Evolutionary conservation across 2,888 invertebrate species (phyloP), one percentile per base, ranked within the genome.

Genomic region (Terebella lapidaria): DNA sequence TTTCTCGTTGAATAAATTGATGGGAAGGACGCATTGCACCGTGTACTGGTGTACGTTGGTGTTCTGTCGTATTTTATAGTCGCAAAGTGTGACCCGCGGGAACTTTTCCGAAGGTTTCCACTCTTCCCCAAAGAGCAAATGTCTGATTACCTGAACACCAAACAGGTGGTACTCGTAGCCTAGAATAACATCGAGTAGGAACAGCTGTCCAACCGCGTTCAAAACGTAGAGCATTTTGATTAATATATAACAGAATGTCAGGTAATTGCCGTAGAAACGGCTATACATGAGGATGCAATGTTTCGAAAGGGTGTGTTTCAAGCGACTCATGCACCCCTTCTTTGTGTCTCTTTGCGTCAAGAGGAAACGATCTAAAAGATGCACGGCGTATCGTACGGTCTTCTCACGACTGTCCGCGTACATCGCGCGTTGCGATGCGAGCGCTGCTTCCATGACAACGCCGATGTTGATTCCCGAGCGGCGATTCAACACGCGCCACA

Each of bases 141-240:
- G 81, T 57, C 76, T 77, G 62, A 83, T 70, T 5, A 82, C 80
- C 68, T 83, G 81, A 25, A 81, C 79, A 47, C 83, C 82, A 69
- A 77, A 79, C 51, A 74, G 71, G 63, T 77, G 75, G 66, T 57
- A 78, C 59, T 77, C 75, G 35, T 75, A 75, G 42, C 82, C 83
- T 26, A 83, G 74, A 60, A 83, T 82, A 59, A 77, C 74, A 69
- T 83, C 83, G 54, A 83, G 74, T 55, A 82, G 72, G 66, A 82
- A 80, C 54, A 83, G 74, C 69, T 83, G 82, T n/a, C 80, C 80
- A 18, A 82, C 71, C 54, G 81, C 80, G 70, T 82, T 82, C 55
- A 72, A 68, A 62, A 82, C 72, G 64, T 81, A 81, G 27, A 82
- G 65, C 18, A 80, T 59, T 67, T 82, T 83, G 30, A 67, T 56